These are phyloP conservation scores for Vimba vimba DNA, from an alignment of 2,113 vertebrate species.

Conservation along the genomic window DNA sequence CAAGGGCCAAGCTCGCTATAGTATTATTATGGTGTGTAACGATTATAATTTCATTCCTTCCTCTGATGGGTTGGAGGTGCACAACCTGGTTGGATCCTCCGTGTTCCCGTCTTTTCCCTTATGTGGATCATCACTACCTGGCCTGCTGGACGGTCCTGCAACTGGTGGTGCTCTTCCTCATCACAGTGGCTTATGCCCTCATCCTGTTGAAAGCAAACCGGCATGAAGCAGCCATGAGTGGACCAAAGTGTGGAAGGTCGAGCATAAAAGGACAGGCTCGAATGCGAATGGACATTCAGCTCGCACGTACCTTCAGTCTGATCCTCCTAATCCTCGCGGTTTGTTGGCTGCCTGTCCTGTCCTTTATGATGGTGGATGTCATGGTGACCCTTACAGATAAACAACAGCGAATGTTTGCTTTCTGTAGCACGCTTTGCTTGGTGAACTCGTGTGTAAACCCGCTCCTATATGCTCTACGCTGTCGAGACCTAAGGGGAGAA, in stretches of 20 bases:
- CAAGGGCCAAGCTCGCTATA: conserved; percentile 77
- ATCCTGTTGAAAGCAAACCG: conserved; percentile 87
- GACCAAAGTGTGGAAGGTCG: conserved; percentile 64
- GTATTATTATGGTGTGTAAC: conserved; percentile 79
- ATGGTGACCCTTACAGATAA: conserved; percentile 58
- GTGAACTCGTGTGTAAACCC: conserved; percentile 90
- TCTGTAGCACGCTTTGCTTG: conserved; percentile 90
- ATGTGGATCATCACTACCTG: conserved; percentile 79
- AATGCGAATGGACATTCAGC: conserved; percentile 86
- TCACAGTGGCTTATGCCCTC: conserved; percentile 79
- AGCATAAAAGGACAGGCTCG: conserved; percentile 67
- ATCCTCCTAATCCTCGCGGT: conserved; percentile 82
- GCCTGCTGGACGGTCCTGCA: conserved; percentile 80
- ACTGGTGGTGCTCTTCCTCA: conserved; percentile 77
- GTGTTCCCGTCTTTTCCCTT: conserved; percentile 87
- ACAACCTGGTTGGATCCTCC: conserved; percentile 56
- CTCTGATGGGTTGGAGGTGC: conserved; percentile 91
- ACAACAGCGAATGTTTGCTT: conserved; percentile 84
- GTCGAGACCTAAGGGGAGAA: conserved; percentile 78
- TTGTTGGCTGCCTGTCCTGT: conserved; percentile 87
- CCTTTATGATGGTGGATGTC: conserved; percentile 84
- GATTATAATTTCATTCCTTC: conserved; percentile 79
- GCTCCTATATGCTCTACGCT: conserved; percentile 86
- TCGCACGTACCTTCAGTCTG: conserved; percentile 87
- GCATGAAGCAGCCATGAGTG: conserved; percentile 81